Conservation (phyloP, 2,797 vertebrate species). For the Setipinna tenuifilis region DNA sequence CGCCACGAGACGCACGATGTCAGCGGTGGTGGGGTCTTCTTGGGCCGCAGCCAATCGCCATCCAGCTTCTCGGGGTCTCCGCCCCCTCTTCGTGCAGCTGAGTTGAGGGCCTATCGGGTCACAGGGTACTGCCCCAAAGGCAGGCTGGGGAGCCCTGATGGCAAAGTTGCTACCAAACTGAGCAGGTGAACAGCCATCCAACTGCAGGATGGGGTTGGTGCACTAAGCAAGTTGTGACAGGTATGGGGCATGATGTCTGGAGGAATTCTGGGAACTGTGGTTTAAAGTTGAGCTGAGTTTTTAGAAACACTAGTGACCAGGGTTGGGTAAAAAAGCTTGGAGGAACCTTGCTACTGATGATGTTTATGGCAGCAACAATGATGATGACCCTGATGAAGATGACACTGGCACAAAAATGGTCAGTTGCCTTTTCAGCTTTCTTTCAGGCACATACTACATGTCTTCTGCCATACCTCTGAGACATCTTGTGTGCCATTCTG, state of each 20-base stretch:
- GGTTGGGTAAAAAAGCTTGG: background rate
- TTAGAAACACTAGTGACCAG: background rate
- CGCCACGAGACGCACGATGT: conserved; percentile 84
- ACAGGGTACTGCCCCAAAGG: conserved; percentile 74
- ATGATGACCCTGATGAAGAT: background rate
- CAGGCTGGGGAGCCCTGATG: conserved; percentile 71
- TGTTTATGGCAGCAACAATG: background rate
- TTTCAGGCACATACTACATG: background rate
- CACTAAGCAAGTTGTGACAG: too few species aligned
- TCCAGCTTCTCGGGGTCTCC: conserved; percentile 90
- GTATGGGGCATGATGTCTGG: too few species aligned
- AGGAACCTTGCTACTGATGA: background rate
- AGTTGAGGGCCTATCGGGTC: conserved; percentile 73
- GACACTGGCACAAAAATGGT: background rate
- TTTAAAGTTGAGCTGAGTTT: background rate
- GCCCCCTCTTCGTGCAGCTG: conserved; percentile 82
- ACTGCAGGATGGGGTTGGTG: background rate
- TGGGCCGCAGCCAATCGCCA: conserved; percentile 89
- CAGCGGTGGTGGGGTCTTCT: conserved; percentile 46
- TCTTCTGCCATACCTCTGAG: conserved; percentile 3
- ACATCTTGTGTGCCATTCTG: background rate
- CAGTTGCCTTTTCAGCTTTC: background rate
- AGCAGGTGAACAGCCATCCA: conserved; percentile 78
- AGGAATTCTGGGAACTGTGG: background rate
- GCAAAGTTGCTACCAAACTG: conserved; percentile 84